Evolutionary conservation across 2,888 invertebrate species (phyloP).

Genomic region (Plusia festucae): DNA sequence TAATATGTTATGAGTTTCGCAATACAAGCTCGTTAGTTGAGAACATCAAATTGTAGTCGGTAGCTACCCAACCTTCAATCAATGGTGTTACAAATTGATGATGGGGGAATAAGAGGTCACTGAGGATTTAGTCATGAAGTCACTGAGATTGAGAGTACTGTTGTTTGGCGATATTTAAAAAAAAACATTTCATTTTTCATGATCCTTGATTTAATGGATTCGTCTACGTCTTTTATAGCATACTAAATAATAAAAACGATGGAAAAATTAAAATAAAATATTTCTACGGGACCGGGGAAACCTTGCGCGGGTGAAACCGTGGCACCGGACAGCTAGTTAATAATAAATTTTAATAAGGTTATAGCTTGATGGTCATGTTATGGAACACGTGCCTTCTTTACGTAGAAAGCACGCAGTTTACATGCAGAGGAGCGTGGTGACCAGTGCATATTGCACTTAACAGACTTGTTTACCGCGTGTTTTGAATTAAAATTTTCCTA

Average conservation of each 20-base stretch:
- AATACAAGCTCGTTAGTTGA: constrained; percentile 33
- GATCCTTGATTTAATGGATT: too few species aligned
- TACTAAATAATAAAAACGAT: too few species aligned
- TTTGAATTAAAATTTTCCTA: not conserved
- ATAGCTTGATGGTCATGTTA: not conserved
- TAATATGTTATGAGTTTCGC: constrained; percentile 39
- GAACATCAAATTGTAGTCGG: constrained; percentile 30
- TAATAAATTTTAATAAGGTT: too few species aligned
- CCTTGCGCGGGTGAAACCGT: too few species aligned
- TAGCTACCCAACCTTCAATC: constrained; percentile 34
- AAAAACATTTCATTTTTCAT: too few species aligned
- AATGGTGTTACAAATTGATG: constrained; percentile 31
- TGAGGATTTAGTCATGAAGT: too few species aligned
- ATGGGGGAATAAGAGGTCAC: not conserved
- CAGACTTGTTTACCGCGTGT: not conserved
- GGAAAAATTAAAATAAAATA: too few species aligned
- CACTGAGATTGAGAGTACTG: too few species aligned
- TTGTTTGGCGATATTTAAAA: too few species aligned
- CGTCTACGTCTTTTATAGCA: too few species aligned
- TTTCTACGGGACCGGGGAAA: too few species aligned
- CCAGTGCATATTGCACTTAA: not conserved
- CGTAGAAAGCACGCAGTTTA: not conserved
- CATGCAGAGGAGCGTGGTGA: not conserved
- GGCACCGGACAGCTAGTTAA: too few species aligned
- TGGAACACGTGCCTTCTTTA: not conserved